Percentiles rank a stretch among this genome's conserved stretches.
These are phyloP conservation scores for Aeoliscus strigatus DNA, from an alignment of 2,797 vertebrate species.

Conservation along the genomic window DNA sequence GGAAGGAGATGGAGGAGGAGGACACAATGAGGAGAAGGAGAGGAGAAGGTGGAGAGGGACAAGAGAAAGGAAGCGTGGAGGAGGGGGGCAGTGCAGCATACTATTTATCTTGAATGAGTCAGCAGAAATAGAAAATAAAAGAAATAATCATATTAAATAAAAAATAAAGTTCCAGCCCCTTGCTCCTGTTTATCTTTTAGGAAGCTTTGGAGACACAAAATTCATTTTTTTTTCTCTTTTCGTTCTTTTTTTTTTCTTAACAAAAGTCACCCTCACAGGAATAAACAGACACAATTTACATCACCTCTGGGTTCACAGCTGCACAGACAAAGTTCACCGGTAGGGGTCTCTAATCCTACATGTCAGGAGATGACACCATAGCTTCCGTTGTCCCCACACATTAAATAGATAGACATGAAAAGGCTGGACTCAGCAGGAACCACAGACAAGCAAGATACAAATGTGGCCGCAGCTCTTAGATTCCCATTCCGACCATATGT, in stretches of 20 bases:
- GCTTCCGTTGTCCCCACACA: conserved; percentile 39
- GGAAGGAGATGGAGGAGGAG: conserved; percentile 9
- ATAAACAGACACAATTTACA: conserved; percentile 71
- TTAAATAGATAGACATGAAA: conserved; percentile 53
- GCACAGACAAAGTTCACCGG: conserved; percentile 67
- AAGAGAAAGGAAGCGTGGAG: conserved; percentile 13
- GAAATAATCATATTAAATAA: conserved; percentile 49
- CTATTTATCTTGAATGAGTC: conserved; percentile 59
- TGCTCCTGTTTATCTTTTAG: conserved; percentile 42
- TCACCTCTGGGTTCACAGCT: conserved; percentile 68
- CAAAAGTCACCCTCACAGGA: conserved; percentile 64
- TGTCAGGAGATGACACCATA: conserved; percentile 45
- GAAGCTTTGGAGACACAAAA: conserved; percentile 43
- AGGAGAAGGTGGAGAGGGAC: conserved; percentile 9
- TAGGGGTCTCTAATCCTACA: conserved; percentile 62
- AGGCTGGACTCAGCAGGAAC: conserved; percentile 34
- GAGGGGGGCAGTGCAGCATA: conserved; percentile 44
- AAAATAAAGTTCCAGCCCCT: conserved; percentile 46
- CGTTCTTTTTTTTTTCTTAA: conserved; percentile 28
- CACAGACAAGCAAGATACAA: conserved; percentile 21
- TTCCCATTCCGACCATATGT: conserved; percentile 13
- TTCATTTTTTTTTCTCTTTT: conserved; percentile 12
- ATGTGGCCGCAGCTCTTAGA: conserved; percentile 25
- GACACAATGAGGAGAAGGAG: neutral
- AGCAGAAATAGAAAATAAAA: conserved; percentile 37